Conservation (phyloP, 2,888 invertebrate species). For the Heliconius charithonia region DNA sequence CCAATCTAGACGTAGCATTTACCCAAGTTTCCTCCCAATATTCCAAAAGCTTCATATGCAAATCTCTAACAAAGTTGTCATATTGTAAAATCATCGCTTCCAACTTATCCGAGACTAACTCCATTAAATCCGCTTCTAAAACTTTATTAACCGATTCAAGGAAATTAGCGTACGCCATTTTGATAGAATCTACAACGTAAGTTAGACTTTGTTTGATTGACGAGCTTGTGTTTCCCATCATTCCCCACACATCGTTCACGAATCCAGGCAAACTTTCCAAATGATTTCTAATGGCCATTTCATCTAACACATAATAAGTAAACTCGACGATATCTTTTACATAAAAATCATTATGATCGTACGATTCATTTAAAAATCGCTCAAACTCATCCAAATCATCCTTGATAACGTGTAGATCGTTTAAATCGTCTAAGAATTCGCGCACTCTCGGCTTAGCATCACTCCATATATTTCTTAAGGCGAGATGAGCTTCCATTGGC, state of each 20-base stretch:
- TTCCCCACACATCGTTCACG: slow-evolving; percentile 91
- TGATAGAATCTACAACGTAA: slow-evolving; percentile 89
- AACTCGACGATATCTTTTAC: slow-evolving; percentile 90
- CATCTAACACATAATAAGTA: slow-evolving; percentile 88
- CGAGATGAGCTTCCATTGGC: slow-evolving; percentile 87
- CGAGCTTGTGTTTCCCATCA: slow-evolving; percentile 93
- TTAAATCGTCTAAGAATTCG: slow-evolving; percentile 89
- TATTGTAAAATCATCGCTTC: slow-evolving; percentile 89
- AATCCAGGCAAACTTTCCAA: slow-evolving; percentile 91
- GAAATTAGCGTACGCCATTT: slow-evolving; percentile 87
- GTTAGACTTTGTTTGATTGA: slow-evolving; percentile 89
- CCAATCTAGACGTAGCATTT: slow-evolving; percentile 85
- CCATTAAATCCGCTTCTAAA: slow-evolving; percentile 89
- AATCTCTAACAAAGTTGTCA: slow-evolving; percentile 89
- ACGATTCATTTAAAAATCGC: slow-evolving; percentile 89
- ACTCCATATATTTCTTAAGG: slow-evolving; percentile 88
- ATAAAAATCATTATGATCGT: slow-evolving; percentile 92
- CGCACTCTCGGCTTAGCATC: slow-evolving; percentile 89
- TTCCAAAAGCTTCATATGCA: slow-evolving; percentile 85
- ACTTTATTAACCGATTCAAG: slow-evolving; percentile 87
- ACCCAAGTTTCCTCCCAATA: slow-evolving; percentile 91
- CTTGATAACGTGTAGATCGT: slow-evolving; percentile 88
- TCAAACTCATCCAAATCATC: slow-evolving; percentile 89
- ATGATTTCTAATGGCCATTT: slow-evolving; percentile 90
- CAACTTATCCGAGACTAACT: slow-evolving; percentile 87